A percentile compares a stretch with the other conserved stretches of the same genome.
Evolutionary conservation across 2,888 invertebrate genomes (phyloP).

Genomic region (Drosophila dives): DNA sequence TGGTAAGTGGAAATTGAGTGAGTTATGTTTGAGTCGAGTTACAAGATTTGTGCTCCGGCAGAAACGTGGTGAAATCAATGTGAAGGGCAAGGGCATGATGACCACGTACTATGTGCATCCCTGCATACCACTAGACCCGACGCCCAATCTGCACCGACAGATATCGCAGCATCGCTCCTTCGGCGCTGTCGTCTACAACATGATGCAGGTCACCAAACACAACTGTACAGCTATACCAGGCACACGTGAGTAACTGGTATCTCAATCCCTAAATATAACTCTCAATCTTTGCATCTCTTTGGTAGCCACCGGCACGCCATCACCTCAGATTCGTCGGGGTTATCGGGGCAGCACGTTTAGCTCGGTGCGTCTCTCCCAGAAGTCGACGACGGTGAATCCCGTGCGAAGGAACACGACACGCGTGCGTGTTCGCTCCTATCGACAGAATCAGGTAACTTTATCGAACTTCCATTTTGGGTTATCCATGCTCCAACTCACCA

Average conservation of each 20-base stretch:
- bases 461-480: background rate
- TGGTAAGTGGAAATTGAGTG: constrained; percentile 66
- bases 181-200: constrained; percentile 94
- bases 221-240: constrained; percentile 81
- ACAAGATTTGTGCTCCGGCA: constrained; percentile 81
- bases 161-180: constrained; percentile 91
- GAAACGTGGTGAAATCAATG: constrained; percentile 94
- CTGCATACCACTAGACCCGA: constrained; percentile 86
- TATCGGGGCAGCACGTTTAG: constrained; percentile 86
- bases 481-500: background rate
- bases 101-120: constrained; percentile 96
- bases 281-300: background rate
- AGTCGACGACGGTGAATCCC: constrained; percentile 84
- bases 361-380: constrained; percentile 87
- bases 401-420: constrained; percentile 87
- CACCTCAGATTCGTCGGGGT: constrained; percentile 84
- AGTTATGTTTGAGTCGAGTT: background rate
- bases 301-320: constrained; percentile 84
- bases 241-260: constrained; percentile 80
- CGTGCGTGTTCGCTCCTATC: constrained; percentile 84
- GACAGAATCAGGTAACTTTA: constrained; percentile 83
- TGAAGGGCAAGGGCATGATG: constrained; percentile 98
- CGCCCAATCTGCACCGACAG: constrained; percentile 87
- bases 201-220: constrained; percentile 90
- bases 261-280: background rate